These are phyloP conservation scores for Xanthia togata DNA, from an alignment of 2,888 invertebrate genomes.

Conservation along the genomic window DNA sequence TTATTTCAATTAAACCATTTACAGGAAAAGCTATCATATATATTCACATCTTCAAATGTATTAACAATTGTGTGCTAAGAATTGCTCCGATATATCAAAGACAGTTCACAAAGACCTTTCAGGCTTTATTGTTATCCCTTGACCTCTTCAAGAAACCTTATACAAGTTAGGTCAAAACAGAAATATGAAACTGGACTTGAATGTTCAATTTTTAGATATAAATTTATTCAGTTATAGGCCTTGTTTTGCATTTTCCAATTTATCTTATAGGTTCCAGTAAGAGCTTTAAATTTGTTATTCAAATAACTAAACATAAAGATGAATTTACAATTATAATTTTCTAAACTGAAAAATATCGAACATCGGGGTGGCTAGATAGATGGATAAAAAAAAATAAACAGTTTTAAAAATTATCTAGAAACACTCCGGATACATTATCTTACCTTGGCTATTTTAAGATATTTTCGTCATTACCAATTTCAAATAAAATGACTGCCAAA, in stretches of 20 bases:
- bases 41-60: not conserved
- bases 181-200: slow-evolving; percentile 20
- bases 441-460: not conserved
- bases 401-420: not conserved
- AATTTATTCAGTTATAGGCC: slow-evolving; percentile 7
- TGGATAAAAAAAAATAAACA: not conserved
- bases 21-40: not conserved
- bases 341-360: not conserved
- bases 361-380: too few species aligned
- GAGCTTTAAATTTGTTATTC: slow-evolving; percentile 38
- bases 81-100: not conserved
- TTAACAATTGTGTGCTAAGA: not conserved
- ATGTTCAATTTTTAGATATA: slow-evolving; percentile 1
- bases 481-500: too few species aligned
- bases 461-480: not conserved
- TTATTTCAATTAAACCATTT: too few species aligned
- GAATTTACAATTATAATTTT: slow-evolving; percentile 12
- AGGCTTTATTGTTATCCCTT: slow-evolving; percentile 12
- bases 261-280: slow-evolving; percentile 18
- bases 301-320: slow-evolving; percentile 17
- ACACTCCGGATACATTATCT: not conserved
- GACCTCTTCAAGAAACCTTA: slow-evolving; percentile 2
- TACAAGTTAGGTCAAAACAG: not conserved
- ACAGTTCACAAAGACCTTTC: slow-evolving; percentile 20
- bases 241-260: slow-evolving; percentile 33